Base-by-base conservation (phyloP, 1,140 invertebrate genomes). In the Neodiprion virginianus region DNA sequence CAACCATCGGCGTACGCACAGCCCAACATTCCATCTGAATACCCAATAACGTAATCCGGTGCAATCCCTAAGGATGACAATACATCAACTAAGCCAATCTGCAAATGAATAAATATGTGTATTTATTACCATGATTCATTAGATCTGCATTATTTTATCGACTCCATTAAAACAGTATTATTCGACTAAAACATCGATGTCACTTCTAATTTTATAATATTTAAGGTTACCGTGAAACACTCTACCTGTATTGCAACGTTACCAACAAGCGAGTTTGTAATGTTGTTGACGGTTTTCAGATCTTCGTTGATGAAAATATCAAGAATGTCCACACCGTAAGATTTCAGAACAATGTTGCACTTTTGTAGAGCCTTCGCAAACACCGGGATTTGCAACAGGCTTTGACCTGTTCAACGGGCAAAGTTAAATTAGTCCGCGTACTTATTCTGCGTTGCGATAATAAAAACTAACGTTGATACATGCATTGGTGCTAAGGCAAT, bases 1-100 rank as follows among this genome's bases (percentile, higher is more conserved):
- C 93, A 94, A 1, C 94, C 95, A 87, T 97, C 96, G 61, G 94
- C 95, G 89, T 97, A 98, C 14, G 93, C 95, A 87, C 96, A 97
- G 4, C 94, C 95, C 67, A 96, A 83, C 87, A 96, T 95, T 40
- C 95, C 95, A 1, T 95, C 94, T 12, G 95, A 96, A 84, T 97
- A 96, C 8, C 92, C 96, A 81, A 98, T 92, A 68, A 97, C 94
- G 48, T 93, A 94, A 87, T 97, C 95, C 1, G 93, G 91, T 74
- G 93, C 91, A 23, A 98, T 90, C 28, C 93, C 93, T 73, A 97
- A 78, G 1, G 88, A 85, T 53, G 86, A 90, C 48, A 97, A 83
- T 4, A 96, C 80, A 85, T 97, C 95, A n/a, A 95, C 93, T 21
- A 98, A 87, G 23, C 92, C 96, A 77, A 97, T 94, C 90, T 96